Conservation (phyloP, 1,140 invertebrate species). For the Brachionus calyciflorus region DNA sequence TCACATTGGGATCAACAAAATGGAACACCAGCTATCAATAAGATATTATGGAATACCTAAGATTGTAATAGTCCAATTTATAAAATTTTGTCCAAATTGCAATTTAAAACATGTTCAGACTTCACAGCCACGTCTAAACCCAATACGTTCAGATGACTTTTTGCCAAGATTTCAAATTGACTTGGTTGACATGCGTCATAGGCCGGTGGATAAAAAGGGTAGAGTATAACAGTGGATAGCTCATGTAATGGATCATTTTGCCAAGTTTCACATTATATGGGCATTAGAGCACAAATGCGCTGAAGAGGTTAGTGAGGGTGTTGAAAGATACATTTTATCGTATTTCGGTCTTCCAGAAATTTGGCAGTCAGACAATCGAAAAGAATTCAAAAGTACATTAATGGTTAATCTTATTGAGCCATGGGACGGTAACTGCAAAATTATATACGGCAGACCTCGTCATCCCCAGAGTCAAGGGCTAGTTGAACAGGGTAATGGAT, state of each 20-base stretch:
- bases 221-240: background rate
- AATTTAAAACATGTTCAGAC: too few relatives aligned
- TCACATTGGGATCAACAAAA: too few relatives aligned
- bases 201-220: too few relatives aligned
- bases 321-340: background rate
- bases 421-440: background rate
- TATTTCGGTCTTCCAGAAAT: background rate
- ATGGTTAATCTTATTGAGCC: background rate
- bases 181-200: too few relatives aligned
- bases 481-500: background rate
- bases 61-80: too few relatives aligned
- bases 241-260: background rate
- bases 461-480: background rate
- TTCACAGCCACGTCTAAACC: too few relatives aligned
- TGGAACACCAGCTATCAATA: too few relatives aligned
- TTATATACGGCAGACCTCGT: background rate
- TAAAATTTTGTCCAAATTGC: too few relatives aligned
- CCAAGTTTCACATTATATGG: background rate
- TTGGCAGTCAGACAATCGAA: background rate
- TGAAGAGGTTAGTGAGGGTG: background rate
- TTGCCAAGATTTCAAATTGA: too few relatives aligned
- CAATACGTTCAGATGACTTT: too few relatives aligned
- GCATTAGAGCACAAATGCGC: background rate
- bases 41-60: too few relatives aligned
- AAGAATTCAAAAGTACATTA: background rate